Evolutionary conservation across 2,888 invertebrate species (phyloP).

Genomic region (Yponomeuta cagnagella): DNA sequence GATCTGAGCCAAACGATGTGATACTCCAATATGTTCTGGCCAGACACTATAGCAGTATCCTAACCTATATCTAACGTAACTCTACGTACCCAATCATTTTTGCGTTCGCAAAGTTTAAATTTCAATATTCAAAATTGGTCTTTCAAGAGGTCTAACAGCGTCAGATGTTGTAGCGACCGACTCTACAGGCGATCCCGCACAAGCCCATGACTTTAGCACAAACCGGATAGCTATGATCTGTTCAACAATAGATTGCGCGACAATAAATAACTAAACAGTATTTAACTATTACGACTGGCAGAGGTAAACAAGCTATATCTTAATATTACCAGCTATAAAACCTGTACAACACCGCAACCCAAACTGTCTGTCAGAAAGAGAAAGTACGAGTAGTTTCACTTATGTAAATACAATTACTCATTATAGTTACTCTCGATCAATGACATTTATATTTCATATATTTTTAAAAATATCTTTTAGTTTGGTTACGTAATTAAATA

Average conservation of each 20-base stretch:
- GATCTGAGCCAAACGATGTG: slow-evolving; percentile 76
- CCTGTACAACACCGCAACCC: slow-evolving; percentile 74
- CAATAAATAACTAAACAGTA: slow-evolving; percentile 73
- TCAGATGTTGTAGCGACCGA: not conserved
- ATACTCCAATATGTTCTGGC: slow-evolving; percentile 75
- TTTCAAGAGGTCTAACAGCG: slow-evolving; percentile 26
- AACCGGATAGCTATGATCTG: slow-evolving; percentile 73
- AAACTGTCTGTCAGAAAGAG: slow-evolving; percentile 63
- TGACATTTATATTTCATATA: slow-evolving; percentile 58
- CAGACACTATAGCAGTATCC: slow-evolving; percentile 75
- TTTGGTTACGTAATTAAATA: slow-evolving; percentile 78
- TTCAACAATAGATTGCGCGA: slow-evolving; percentile 70
- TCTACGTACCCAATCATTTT: slow-evolving; percentile 67
- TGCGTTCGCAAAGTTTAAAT: slow-evolving; percentile 54
- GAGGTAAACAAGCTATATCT: slow-evolving; percentile 73
- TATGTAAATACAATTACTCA: slow-evolving; percentile 68
- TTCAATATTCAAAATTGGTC: slow-evolving; percentile 70
- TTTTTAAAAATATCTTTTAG: slow-evolving; percentile 72
- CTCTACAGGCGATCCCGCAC: not conserved
- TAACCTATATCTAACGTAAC: slow-evolving; percentile 70
- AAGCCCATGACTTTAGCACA: not conserved
- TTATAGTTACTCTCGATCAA: slow-evolving; percentile 64
- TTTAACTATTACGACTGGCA: slow-evolving; percentile 72
- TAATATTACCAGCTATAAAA: slow-evolving; percentile 75
- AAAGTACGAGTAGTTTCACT: slow-evolving; percentile 62